Evolutionary conservation across 2,888 invertebrate species (phyloP).

Genomic region (Rhyacophila evoluta): DNA sequence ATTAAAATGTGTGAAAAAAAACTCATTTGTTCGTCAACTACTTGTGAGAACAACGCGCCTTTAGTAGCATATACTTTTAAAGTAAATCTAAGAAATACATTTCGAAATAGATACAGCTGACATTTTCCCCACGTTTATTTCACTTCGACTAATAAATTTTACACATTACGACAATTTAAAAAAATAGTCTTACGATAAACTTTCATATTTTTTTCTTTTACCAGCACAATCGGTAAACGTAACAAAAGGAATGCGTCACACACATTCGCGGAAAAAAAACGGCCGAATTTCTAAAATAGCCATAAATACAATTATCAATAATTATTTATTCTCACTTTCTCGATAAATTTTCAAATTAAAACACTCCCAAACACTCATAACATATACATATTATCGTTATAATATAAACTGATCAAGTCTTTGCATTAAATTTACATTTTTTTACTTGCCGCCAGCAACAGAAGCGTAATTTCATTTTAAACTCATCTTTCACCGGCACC

Average conservation of each 20-base stretch:
- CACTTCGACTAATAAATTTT: not conserved
- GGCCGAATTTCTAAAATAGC: not conserved
- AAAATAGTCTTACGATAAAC: not conserved
- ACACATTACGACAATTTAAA: slow-evolving; percentile 4
- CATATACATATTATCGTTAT: not conserved
- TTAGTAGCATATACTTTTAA: too few relatives aligned
- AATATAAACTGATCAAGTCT: slow-evolving; percentile 2
- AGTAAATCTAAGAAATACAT: too few relatives aligned
- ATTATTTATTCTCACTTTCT: not conserved
- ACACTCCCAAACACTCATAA: not conserved
- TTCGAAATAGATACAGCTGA: not conserved
- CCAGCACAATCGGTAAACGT: not conserved
- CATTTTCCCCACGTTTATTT: not conserved
- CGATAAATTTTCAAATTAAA: slow-evolving; percentile 1
- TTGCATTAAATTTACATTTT: slow-evolving; percentile 13
- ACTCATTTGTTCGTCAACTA: too few relatives aligned
- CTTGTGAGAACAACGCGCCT: too few relatives aligned
- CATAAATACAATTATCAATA: not conserved
- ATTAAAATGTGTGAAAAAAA: too few relatives aligned
- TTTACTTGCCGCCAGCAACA: not conserved
- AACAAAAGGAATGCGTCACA: not conserved
- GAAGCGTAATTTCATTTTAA: too few relatives aligned
- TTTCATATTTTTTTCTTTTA: not conserved
- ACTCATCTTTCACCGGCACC: too few relatives aligned
- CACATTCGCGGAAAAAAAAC: not conserved